Evolutionary conservation across 2,888 invertebrate species (phyloP), one percentile per base, ranked within the genome.

Genomic region (Miltochrista miniata): DNA sequence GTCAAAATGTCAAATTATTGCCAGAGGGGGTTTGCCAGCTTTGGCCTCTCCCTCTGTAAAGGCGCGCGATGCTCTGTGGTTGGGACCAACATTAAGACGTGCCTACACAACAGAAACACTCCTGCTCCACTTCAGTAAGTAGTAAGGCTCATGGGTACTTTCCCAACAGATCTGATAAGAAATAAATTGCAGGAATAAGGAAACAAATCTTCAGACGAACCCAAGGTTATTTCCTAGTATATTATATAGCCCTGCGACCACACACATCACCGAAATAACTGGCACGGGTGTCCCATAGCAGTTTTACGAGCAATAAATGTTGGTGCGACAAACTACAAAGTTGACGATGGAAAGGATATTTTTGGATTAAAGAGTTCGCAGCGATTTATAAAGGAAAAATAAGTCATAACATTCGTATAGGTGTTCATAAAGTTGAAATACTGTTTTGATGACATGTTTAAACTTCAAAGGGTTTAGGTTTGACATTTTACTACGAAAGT

Each of bases 271-370:
- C 40, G 53, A 65, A 61, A 58, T 56, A 64, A 53, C 43, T 13
- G 13, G 44, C 48, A 45, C 68, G 55, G 64, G 61, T 67, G 68
- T 61, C 56, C 52, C 49, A 34, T 43, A 39, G 43, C 33, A 29
- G 36, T 58, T 65, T 65, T 54, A 65, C 40, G 68, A 54, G 43
- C 37, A 45, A 65, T 67, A 64, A 64, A 65, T 30, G 51, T 58
- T 49, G 14, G 42, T 43, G 44, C 45, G 45, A 67, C 58, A 49
- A 51, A 48, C 38, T 64, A 66, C 59, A 66, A 64, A 64, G 59
- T 24, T 24, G 18, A 51, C 37, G 12, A 31, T n/a, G n/a, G 13
- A 14, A 5, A 31, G 41, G 36, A 50, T 66, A 66, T 63, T 63
- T 63, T 37, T 11, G 45, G 53, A 66, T 60, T 51, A 54, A 64